A percentile compares a stretch with the other conserved stretches of the same genome.
These are phyloP conservation scores for Coregonus ussuriensis DNA, from an alignment of 2,797 vertebrate genomes.

Conservation along the genomic window DNA sequence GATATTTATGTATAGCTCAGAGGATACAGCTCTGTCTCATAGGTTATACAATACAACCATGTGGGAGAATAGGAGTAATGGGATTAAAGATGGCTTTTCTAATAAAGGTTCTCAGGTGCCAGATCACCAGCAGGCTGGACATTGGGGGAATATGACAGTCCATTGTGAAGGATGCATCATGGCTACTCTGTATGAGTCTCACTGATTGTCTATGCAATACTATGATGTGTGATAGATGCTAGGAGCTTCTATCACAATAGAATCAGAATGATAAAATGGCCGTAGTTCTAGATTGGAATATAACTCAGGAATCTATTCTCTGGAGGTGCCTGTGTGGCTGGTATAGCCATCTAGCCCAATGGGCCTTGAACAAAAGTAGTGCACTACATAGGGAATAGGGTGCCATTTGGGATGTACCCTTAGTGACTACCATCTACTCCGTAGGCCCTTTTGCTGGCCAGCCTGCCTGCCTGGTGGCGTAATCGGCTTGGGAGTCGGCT, in stretches of 20 bases:
- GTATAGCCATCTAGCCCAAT: no score
- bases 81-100: no score
- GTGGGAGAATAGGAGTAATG: no score
- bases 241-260: not conserved
- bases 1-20: no score
- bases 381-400: not conserved
- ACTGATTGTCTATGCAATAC: not conserved
- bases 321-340: no score
- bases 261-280: not conserved
- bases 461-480: constrained; percentile 21
- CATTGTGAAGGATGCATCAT: not conserved
- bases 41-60: no score
- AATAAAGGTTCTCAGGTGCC: no score
- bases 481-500: constrained; percentile 68
- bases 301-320: not conserved
- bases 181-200: not conserved
- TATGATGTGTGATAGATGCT: no score
- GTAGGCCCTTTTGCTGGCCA: no score
- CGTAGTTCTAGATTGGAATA: not conserved
- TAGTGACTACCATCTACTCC: not conserved
- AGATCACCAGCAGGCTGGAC: no score
- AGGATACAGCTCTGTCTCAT: no score
- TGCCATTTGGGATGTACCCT: not conserved
- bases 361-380: not conserved
- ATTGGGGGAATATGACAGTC: not conserved